These are phyloP conservation scores for Liopterus haemorrhoidalis DNA, from an alignment of 2,888 invertebrate genomes.

Conservation along the genomic window DNA sequence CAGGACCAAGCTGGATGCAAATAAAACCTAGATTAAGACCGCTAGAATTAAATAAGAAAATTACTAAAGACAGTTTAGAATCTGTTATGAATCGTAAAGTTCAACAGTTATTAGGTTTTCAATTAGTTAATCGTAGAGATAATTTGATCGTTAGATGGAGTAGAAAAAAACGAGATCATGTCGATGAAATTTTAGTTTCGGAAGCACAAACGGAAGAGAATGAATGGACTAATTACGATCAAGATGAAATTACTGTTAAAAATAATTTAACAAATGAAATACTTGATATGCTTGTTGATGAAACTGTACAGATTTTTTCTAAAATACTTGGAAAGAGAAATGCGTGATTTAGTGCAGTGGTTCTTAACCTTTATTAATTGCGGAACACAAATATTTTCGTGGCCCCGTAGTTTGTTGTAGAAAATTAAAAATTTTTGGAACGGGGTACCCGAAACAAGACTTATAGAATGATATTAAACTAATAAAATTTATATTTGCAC, in stretches of 20 bases:
- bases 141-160: constrained; percentile 57
- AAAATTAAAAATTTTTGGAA: too few species aligned
- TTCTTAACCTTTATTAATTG: too few species aligned
- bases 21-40: constrained; percentile 43
- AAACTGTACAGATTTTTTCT: constrained; percentile 43
- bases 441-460: too few species aligned
- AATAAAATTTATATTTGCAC: too few species aligned
- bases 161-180: constrained; percentile 60
- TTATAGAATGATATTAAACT: too few species aligned
- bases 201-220: constrained; percentile 67
- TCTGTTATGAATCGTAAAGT: constrained; percentile 50
- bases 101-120: constrained; percentile 50
- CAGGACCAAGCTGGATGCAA: constrained; percentile 51
- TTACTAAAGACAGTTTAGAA: constrained; percentile 47
- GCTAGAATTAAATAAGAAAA: constrained; percentile 46
- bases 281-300: constrained; percentile 49
- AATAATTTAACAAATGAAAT: constrained; percentile 55
- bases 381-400: too few species aligned
- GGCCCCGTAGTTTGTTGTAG: too few species aligned
- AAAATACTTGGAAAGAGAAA: constrained; percentile 34
- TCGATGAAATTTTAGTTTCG: constrained; percentile 64
- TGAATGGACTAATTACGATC: constrained; percentile 68
- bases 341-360: too few species aligned
- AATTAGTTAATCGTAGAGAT: constrained; percentile 50
- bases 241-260: constrained; percentile 64